Conservation (phyloP, 2,888 invertebrate genomes). For the Ichneumon xanthorius region DNA sequence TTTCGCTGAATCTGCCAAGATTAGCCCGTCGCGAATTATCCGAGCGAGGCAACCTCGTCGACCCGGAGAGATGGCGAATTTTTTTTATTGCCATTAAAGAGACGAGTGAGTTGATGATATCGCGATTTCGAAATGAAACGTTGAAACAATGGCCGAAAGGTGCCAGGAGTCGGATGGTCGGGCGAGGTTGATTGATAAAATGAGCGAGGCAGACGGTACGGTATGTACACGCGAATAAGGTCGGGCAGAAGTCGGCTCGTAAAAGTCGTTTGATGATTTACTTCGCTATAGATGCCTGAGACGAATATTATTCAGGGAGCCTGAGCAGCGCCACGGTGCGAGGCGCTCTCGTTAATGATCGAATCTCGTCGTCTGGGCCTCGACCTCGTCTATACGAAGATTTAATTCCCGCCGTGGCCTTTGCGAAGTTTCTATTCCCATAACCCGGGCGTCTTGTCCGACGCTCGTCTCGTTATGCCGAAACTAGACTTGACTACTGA, state of each 20-base stretch:
- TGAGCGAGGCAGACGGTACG: not conserved
- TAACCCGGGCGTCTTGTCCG: slow-evolving; percentile 35
- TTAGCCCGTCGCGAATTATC: slow-evolving; percentile 28
- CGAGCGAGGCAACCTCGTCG: slow-evolving; percentile 2
- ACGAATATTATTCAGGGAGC: slow-evolving; percentile 27
- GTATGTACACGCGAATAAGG: slow-evolving; percentile 30
- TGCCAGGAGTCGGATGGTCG: not conserved
- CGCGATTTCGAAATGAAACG: not conserved
- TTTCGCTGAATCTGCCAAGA: slow-evolving; percentile 34
- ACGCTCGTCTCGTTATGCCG: slow-evolving; percentile 45
- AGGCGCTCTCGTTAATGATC: slow-evolving; percentile 58
- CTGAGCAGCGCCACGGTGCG: slow-evolving; percentile 22
- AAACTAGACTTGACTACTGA: slow-evolving; percentile 36
- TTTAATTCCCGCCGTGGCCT: slow-evolving; percentile 50
- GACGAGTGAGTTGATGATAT: not conserved
- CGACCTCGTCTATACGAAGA: slow-evolving; percentile 49
- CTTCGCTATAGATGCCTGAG: not conserved
- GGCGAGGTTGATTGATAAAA: slow-evolving; percentile 24
- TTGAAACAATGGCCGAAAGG: slow-evolving; percentile 18
- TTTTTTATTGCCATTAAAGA: slow-evolving; percentile 18
- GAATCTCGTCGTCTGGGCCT: slow-evolving; percentile 50
- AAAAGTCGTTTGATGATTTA: slow-evolving; percentile 34
- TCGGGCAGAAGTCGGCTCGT: slow-evolving; percentile 27
- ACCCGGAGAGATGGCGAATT: slow-evolving; percentile 21
- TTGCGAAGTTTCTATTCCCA: slow-evolving; percentile 44